Percentiles rank a stretch among this genome's conserved stretches.
Evolutionary conservation across 2,888 invertebrate genomes (phyloP).

Genomic region (Proisotoma minuta): DNA sequence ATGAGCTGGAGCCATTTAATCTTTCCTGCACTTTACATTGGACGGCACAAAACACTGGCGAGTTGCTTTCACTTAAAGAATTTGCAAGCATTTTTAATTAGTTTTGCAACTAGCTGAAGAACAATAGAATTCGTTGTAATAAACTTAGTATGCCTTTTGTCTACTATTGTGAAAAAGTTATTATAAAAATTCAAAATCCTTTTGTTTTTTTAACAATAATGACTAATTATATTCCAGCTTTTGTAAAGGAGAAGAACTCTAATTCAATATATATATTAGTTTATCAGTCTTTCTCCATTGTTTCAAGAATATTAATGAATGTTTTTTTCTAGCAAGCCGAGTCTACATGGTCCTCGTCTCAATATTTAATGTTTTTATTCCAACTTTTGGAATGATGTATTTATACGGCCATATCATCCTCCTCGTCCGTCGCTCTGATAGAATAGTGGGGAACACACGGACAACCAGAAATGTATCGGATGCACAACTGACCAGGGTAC

Average conservation of each 20-base stretch:
- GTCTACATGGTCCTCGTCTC: constrained; percentile 35
- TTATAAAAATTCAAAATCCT: too few species aligned
- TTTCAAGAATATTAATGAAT: too few species aligned
- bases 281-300: too few species aligned
- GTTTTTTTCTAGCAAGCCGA: constrained; percentile 26
- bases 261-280: too few species aligned
- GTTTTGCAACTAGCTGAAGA: too few species aligned
- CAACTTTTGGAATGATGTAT: constrained; percentile 31
- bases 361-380: constrained; percentile 34
- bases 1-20: constrained; percentile 44
- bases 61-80: too few species aligned
- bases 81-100: too few species aligned
- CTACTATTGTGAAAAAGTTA: not conserved
- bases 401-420: constrained; percentile 38
- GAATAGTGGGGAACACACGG: constrained; percentile 19
- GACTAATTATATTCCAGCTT: too few species aligned
- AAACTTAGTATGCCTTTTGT: too few species aligned
- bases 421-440: constrained; percentile 31
- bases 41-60: constrained; percentile 24
- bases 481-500: constrained; percentile 22
- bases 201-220: too few species aligned
- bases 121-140: too few species aligned
- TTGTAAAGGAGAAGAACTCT: too few species aligned
- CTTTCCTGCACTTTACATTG: constrained; percentile 44
- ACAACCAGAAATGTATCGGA: constrained; percentile 17